Percentiles rank a stretch among this genome's conserved stretches.
These are phyloP conservation scores for Zaprionus tsacasi DNA, from an alignment of 1,140 invertebrate species.

Conservation along the genomic window DNA sequence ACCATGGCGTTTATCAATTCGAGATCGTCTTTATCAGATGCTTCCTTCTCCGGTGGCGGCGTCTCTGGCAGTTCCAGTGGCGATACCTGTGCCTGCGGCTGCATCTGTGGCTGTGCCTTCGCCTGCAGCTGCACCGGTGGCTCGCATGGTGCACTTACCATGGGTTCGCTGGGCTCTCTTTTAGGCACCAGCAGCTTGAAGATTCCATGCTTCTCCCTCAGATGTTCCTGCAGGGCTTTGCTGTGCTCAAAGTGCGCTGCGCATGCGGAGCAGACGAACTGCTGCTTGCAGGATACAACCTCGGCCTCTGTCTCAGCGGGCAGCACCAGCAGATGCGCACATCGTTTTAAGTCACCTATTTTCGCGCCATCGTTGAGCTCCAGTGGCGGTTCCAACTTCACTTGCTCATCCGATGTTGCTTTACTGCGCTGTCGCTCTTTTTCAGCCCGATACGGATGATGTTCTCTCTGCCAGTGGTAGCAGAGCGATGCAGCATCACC, in stretches of 20 bases:
- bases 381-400: constrained; percentile 42
- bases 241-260: constrained; percentile 60
- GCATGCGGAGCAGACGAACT: constrained; percentile 62
- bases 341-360: constrained; percentile 42
- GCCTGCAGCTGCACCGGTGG: constrained; percentile 32
- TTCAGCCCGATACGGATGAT: constrained; percentile 24
- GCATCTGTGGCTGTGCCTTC: background rate
- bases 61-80: constrained; percentile 58
- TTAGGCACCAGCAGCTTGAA: constrained; percentile 68
- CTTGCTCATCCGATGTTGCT: constrained; percentile 13
- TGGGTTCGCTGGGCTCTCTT: constrained; percentile 58
- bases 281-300: constrained; percentile 30
- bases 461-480: constrained; percentile 62
- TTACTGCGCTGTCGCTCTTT: constrained; percentile 37
- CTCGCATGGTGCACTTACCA: constrained; percentile 65
- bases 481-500: constrained; percentile 52
- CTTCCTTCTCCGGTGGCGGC: constrained; percentile 65
- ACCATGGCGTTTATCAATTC: constrained; percentile 60
- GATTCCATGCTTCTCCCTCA: constrained; percentile 65
- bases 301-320: background rate
- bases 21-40: constrained; percentile 62
- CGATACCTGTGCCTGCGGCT: constrained; percentile 35
- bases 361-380: constrained; percentile 26
- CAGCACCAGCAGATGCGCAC: constrained; percentile 56
- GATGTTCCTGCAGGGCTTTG: constrained; percentile 59